Evolutionary conservation across 1,140 invertebrate species (phyloP), one percentile per base, ranked within the genome.

Genomic region (Orchestia grillus): DNA sequence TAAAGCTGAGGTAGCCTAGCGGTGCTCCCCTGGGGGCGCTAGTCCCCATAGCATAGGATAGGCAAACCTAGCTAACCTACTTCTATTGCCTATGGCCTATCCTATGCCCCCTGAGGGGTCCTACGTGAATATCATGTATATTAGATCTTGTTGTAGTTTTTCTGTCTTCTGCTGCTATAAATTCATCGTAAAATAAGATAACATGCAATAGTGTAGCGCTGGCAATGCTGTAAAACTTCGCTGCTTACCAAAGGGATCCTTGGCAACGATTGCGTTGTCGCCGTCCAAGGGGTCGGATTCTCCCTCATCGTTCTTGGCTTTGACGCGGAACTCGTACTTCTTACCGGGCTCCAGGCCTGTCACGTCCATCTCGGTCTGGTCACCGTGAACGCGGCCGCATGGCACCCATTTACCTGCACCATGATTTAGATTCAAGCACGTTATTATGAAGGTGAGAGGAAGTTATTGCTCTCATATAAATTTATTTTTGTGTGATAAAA

Each of bases 281-380:
- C 96, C 96, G 97, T 99, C 99, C 40, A 99, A 97, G 28, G 99
- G 99, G 97, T 99, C 99, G 0, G 99, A 99, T 97, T 99, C 99
- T 43, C 99, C 99, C 97, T 99, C 99, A 97, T 99, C 99, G 97
- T 99, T 99, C 0, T 99, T 98, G 36, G 99, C 99, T 97, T 98
- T 99, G 0, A 99, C 99, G 96, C 99, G 98, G 98, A 99, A 99
- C 97, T 99, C 98, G 97, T 99, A 99, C 90, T 99, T 99, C 97
- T 99, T 98, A 96, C 98, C 98, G 94, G 99, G 99, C 97, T 99
- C 98, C 36, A 99, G 98, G 87, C 99, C 98, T 95, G 98, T 99
- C 44, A 99, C 98, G 97, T 98, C 98, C 96, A 98, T 98, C 97
- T 99, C 98, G 0, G 98, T 98, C 97, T 98, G 98, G 96, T 98